These are phyloP conservation scores for Nebria ingens DNA, from an alignment of 1,140 invertebrate genomes.

Conservation along the genomic window DNA sequence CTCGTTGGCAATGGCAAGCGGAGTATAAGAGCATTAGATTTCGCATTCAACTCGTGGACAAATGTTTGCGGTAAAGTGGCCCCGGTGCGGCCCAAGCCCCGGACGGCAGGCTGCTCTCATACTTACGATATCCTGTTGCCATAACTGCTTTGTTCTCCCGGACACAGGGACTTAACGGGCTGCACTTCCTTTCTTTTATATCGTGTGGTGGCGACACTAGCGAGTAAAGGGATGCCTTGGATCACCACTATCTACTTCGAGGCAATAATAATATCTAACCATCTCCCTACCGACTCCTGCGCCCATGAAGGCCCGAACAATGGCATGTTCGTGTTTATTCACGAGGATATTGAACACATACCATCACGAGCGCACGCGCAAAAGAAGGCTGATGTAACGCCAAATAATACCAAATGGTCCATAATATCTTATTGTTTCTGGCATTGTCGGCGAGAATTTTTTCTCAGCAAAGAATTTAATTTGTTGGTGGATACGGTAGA, in stretches of 20 bases:
- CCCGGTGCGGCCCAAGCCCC: too few relatives aligned
- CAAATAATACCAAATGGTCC: too few relatives aligned
- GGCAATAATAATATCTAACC: background rate
- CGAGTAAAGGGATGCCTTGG: background rate
- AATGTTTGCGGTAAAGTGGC: slow-evolving; percentile 9
- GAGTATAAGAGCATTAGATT: background rate
- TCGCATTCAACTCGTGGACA: slow-evolving; percentile 6
- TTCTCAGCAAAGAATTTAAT: too few relatives aligned
- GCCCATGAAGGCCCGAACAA: too few relatives aligned
- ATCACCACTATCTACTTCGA: background rate
- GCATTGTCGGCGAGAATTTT: too few relatives aligned
- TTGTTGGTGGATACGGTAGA: too few relatives aligned
- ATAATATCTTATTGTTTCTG: too few relatives aligned
- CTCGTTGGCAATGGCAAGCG: too few relatives aligned
- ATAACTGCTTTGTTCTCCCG: slow-evolving; percentile 4
- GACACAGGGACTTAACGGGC: slow-evolving; percentile 1
- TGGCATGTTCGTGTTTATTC: too few relatives aligned
- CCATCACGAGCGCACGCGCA: background rate
- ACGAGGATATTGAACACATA: too few relatives aligned
- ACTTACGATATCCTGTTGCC: slow-evolving; percentile 6
- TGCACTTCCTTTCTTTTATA: slow-evolving; percentile 7
- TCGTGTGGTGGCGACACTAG: background rate
- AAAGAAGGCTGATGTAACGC: background rate
- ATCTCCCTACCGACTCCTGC: too few relatives aligned
- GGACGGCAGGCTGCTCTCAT: background rate